A percentile compares a stretch with the other conserved stretches of the same genome.
phyloP scores from a whole-genome alignment of 2,888 invertebrate species.

The Mesorhabditis spiculigera region DNA sequence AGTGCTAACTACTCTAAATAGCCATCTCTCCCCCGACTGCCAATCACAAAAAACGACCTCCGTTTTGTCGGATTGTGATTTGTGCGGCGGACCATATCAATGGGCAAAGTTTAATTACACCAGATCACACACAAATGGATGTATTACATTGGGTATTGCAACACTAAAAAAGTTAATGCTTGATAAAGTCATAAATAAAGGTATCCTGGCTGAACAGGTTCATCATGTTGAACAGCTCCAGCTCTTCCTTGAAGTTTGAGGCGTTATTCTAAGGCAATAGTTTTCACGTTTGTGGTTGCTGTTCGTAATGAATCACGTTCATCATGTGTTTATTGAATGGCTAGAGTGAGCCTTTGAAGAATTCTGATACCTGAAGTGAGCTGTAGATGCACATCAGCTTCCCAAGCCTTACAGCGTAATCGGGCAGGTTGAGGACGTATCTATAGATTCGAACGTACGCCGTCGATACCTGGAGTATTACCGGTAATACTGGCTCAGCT shows the following conservation, averaged over 20 bases:
- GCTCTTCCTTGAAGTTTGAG: neutral
- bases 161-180: too few relatives aligned
- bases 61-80: neutral
- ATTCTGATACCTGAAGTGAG: neutral
- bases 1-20: too few relatives aligned
- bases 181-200: constrained; percentile 5
- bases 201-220: neutral
- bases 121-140: too few relatives aligned
- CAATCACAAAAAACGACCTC: neutral
- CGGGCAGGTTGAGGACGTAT: neutral
- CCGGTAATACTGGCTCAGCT: neutral
- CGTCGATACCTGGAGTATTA: neutral
- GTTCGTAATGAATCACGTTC: too few relatives aligned
- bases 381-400: neutral
- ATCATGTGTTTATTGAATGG: too few relatives aligned
- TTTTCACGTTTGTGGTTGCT: too few relatives aligned
- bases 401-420: neutral
- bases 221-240: constrained; percentile 2
- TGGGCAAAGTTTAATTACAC: neutral
- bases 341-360: too few relatives aligned
- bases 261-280: too few relatives aligned
- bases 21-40: too few relatives aligned
- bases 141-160: too few relatives aligned
- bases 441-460: too few relatives aligned
- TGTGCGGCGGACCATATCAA: neutral